Percentiles rank a stretch among this genome's conserved stretches.
These are phyloP conservation scores for Phasia obesa DNA, from an alignment of 2,888 invertebrate species.

Conservation along the genomic window DNA sequence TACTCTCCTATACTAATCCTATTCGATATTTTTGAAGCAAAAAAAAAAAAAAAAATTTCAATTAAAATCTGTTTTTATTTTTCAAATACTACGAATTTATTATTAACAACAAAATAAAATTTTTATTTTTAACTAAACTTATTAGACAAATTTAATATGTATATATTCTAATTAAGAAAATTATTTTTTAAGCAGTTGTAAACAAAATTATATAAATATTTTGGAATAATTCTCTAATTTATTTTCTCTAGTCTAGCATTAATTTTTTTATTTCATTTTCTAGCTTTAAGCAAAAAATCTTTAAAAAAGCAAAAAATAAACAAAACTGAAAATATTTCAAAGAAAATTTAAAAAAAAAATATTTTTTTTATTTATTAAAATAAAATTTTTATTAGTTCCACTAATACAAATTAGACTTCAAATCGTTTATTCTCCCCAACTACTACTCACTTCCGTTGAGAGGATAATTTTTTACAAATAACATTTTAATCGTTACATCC, in stretches of 20 bases:
- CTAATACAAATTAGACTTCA: too few species aligned
- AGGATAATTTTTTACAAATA: too few species aligned
- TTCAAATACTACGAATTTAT: constrained; percentile 61
- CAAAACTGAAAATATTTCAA: constrained; percentile 44
- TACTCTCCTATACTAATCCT: not conserved
- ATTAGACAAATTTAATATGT: constrained; percentile 51
- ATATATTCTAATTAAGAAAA: constrained; percentile 30
- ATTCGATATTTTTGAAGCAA: not conserved
- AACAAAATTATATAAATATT: constrained; percentile 14
- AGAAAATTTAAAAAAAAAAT: constrained; percentile 16
- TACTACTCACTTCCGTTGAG: too few species aligned
- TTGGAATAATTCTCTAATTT: constrained; percentile 5
- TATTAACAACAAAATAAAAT: constrained; percentile 18
- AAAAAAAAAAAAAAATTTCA: constrained; percentile 1
- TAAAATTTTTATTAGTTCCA: too few species aligned
- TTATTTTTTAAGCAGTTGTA: constrained; percentile 38
- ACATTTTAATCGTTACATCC: too few species aligned
- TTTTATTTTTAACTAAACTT: constrained; percentile 53
- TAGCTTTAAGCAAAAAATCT: constrained; percentile 35
- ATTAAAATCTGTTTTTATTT: constrained; percentile 1
- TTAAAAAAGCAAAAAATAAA: constrained; percentile 35
- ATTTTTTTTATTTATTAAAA: constrained; percentile 29
- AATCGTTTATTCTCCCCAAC: too few species aligned
- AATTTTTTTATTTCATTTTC: constrained; percentile 27
- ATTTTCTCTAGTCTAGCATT: constrained; percentile 23